These are phyloP conservation scores for Triplophysa siluroides DNA, from an alignment of 2,113 vertebrate species.

Conservation along the genomic window DNA sequence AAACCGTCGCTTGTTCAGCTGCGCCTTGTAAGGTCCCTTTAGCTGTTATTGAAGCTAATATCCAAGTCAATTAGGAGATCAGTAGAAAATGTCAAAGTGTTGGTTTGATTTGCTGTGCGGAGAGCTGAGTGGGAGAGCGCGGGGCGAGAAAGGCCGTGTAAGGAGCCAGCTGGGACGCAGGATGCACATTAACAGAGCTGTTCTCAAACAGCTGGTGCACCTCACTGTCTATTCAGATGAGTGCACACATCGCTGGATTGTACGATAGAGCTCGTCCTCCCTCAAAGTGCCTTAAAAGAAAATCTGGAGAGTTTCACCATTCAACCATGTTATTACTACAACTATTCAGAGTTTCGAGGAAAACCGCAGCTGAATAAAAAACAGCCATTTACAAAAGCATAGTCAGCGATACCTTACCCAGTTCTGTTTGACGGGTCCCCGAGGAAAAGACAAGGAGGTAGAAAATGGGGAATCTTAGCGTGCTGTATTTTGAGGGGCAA, in stretches of 20 bases:
- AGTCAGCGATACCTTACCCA: constrained; percentile 7
- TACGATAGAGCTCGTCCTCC: not conserved
- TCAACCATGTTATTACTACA: constrained; percentile 22
- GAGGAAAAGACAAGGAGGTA: not conserved
- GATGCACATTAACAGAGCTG: constrained; percentile 26
- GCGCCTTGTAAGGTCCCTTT: not conserved
- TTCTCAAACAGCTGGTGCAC: constrained; percentile 36
- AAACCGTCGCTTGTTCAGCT: not conserved
- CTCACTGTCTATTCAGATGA: constrained; percentile 44
- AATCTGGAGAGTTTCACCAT: not conserved
- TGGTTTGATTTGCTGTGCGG: constrained; percentile 39
- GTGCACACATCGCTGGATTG: not conserved
- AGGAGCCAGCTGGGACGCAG: constrained; percentile 40
- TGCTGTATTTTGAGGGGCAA: constrained; percentile 4
- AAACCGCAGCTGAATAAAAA: constrained; percentile 27
- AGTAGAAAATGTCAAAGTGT: not conserved
- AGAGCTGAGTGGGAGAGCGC: constrained; percentile 21
- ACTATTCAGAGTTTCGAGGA: constrained; percentile 15
- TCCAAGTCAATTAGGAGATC: constrained; percentile 37
- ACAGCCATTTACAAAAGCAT: constrained; percentile 6
- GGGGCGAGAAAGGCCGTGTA: constrained; percentile 20
- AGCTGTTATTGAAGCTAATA: constrained; percentile 13
- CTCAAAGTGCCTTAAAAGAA: constrained; percentile 16
- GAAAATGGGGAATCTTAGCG: constrained; percentile 4
- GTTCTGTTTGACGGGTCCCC: constrained; percentile 7